Conservation (phyloP, 2,888 invertebrate genomes). For the Seira sanloemensis region DNA sequence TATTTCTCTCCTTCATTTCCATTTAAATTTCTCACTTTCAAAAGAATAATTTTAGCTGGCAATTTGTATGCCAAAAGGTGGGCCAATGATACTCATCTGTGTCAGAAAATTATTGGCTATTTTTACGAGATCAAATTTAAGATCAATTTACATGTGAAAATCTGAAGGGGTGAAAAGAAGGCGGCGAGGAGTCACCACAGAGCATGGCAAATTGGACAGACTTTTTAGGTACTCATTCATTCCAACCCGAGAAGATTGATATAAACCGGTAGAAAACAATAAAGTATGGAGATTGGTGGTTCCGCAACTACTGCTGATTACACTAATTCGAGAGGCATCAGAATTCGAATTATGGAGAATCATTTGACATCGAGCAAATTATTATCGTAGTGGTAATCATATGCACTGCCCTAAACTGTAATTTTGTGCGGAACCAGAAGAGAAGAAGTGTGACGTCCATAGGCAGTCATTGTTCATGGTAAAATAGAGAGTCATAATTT, state of each 20-base stretch:
- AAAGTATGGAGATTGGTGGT: not conserved
- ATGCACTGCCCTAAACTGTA: not conserved
- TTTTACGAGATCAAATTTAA: not conserved
- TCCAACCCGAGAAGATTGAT: not conserved
- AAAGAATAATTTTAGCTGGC: not conserved
- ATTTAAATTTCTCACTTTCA: not conserved
- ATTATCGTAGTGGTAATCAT: not conserved
- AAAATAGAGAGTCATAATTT: not conserved
- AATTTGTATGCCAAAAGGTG: not conserved
- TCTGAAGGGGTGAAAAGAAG: not conserved
- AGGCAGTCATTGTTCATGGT: too few species aligned
- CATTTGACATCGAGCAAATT: not conserved
- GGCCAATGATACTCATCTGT: not conserved
- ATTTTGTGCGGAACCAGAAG: not conserved
- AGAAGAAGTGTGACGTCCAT: not conserved
- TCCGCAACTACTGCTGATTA: not conserved
- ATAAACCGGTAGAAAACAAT: not conserved
- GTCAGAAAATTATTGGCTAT: not conserved
- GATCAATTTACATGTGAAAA: not conserved
- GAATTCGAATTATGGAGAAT: not conserved
- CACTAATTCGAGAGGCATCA: not conserved
- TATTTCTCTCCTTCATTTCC: not conserved
- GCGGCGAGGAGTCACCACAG: not conserved
- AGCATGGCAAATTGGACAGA: not conserved
- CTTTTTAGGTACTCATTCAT: not conserved